Evolutionary conservation across 2,797 vertebrate genomes (phyloP), one percentile per base, ranked within the genome.

Genomic region (Chloroceryle inda): DNA sequence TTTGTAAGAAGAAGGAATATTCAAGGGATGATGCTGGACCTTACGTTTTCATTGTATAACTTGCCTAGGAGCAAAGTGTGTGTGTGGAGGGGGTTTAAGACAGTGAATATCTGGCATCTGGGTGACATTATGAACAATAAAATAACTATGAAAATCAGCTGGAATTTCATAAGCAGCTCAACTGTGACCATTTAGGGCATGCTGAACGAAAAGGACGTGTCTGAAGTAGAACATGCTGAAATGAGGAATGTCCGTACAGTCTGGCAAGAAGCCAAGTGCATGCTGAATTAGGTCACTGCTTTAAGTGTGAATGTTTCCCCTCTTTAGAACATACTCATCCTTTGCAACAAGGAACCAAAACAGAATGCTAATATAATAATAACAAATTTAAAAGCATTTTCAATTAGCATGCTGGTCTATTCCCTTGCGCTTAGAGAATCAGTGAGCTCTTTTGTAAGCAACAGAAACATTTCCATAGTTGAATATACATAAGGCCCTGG

Each of bases 401-500:
- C 49, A 72, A 1, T 95, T 93, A 95, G 63, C 71, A 82, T 97
- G 71, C 88, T 77, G 68, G 40, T 85, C 85, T 86, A 1, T 42
- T 93, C 71, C 74, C 71, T 50, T 89, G 91, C 92, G 77, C 67
- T 71, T 87, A 33, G 59, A 94, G 77, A 94, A 71, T 92, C 83
- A 85, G 15, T 93, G 77, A 92, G 24, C 59, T 37, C 71, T 58
- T 96, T 90, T 95, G 67, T 92, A 87, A 92, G 83, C 80, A 87
- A n/a, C 37, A 87, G 56, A 96, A 95, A 61, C 15, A 58, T 86
- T 96, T 94, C 85, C 83, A 42, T 86, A 92, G 83, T 50, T 95
- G 83, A 93, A 90, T 95, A 82, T 90, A 90, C 71, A 71, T 95
- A 92, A 95, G 80, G 45, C 52, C 19, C 47, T 93, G 74, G 35